Evolutionary conservation across 2,888 invertebrate genomes (phyloP).

Genomic region (Lepidocyrtinus sp.): DNA sequence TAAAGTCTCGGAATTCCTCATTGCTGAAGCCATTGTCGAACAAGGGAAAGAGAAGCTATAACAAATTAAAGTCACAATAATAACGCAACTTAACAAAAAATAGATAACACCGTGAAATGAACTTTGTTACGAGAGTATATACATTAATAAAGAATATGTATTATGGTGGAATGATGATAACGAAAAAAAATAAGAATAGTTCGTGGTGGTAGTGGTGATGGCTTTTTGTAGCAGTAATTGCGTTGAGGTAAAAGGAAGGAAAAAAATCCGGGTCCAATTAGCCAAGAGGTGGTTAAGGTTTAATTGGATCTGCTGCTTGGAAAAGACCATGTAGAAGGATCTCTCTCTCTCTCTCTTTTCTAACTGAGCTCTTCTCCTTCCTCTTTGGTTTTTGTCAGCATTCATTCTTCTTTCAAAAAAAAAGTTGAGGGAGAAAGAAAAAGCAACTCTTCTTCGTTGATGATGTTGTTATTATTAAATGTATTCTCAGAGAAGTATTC

Average conservation of each 20-base stretch:
- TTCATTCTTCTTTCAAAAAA: slow-evolving; percentile 45
- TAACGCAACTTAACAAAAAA: slow-evolving; percentile 43
- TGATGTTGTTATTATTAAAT: neutral
- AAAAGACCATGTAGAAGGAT: slow-evolving; percentile 40
- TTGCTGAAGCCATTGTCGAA: slow-evolving; percentile 16
- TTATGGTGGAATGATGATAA: neutral
- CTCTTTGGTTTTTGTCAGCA: slow-evolving; percentile 57
- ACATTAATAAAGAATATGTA: neutral
- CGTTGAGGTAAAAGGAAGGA: slow-evolving; percentile 59
- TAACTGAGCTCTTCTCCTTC: slow-evolving; percentile 48
- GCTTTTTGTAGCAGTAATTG: slow-evolving; percentile 56
- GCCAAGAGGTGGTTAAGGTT: slow-evolving; percentile 60
- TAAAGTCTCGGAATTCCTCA: neutral
- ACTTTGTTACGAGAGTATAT: neutral
- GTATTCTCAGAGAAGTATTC: neutral
- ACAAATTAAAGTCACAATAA: slow-evolving; percentile 49
- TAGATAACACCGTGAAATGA: slow-evolving; percentile 33
- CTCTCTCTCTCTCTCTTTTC: too few species aligned
- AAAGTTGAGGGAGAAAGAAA: neutral
- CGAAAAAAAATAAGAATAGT: too few species aligned
- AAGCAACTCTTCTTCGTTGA: slow-evolving; percentile 29
- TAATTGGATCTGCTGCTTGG: slow-evolving; percentile 54
- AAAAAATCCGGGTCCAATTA: slow-evolving; percentile 66
- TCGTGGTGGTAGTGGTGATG: slow-evolving; percentile 40
- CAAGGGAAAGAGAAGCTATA: slow-evolving; percentile 36